These are phyloP conservation scores for Platyrinchus mystaceus DNA, from an alignment of 2,797 vertebrate species.

Conservation along the genomic window DNA sequence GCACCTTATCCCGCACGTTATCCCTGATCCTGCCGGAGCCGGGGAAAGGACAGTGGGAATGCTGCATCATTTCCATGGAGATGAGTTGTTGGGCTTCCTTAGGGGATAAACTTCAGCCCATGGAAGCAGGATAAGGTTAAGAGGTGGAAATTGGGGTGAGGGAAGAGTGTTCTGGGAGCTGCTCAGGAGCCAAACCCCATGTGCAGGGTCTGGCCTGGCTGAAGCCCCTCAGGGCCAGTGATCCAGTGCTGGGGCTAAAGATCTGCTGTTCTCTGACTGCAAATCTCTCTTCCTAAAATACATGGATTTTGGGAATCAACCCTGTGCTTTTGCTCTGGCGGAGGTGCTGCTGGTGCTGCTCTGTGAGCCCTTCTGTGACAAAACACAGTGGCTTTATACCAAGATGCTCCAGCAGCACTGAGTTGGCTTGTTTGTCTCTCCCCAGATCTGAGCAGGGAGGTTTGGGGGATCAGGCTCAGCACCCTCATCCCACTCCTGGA, in stretches of 20 bases:
- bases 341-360: not conserved
- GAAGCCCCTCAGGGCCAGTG: not conserved
- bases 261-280: accelerated
- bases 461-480: not conserved
- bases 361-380: not conserved
- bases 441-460: not conserved
- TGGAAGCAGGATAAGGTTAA: not conserved
- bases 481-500: not conserved
- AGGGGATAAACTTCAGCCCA: accelerated
- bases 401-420: accelerated
- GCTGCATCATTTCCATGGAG: not conserved
- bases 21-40: accelerated
- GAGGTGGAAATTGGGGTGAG: no score
- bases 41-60: not conserved
- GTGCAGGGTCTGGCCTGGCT: not conserved
- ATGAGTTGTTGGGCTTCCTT: not conserved
- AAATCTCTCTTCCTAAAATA: not conserved
- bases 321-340: not conserved
- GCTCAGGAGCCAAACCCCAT: not conserved
- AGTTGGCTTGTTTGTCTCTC: not conserved
- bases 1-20: accelerated
- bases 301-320: accelerated
- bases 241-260: accelerated
- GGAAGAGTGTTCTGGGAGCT: not conserved
- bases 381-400: accelerated